phyloP scores from a whole-genome alignment of 92 coral and sea anemone genomes.

The Porites evermanni region DNA sequence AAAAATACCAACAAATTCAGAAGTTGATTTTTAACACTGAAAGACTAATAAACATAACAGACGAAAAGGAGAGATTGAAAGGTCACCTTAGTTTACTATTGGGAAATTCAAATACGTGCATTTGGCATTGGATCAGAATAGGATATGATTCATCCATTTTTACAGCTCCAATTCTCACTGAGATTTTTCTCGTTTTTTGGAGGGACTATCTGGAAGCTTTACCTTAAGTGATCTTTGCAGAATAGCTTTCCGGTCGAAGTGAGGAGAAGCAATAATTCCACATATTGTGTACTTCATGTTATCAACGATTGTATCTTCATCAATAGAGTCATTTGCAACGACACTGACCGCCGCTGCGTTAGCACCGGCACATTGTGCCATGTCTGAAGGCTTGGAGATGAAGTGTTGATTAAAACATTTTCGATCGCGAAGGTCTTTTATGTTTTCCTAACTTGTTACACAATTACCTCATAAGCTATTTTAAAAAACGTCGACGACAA shows the following conservation, averaged over 20 bases:
- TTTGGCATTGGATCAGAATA: too few species aligned
- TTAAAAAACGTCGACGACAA: background rate
- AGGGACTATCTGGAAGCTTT: background rate
- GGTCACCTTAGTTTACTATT: too few species aligned
- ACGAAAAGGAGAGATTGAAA: too few species aligned
- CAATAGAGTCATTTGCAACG: constrained; percentile 33
- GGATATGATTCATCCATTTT: too few species aligned
- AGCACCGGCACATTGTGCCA: background rate
- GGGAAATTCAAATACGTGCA: too few species aligned
- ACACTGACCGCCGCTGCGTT: background rate
- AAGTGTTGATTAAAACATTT: too few species aligned
- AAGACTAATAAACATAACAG: too few species aligned
- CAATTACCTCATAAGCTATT: constrained; percentile 15
- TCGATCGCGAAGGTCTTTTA: background rate
- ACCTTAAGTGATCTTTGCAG: constrained; percentile 55
- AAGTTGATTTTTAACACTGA: too few species aligned
- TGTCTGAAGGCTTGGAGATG: background rate
- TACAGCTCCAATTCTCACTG: background rate
- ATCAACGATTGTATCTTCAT: constrained; percentile 53
- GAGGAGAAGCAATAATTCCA: constrained; percentile 54
- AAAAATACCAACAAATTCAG: too few species aligned
- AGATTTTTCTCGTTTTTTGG: background rate
- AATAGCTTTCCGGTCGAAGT: constrained; percentile 45
- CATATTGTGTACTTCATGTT: constrained; percentile 42
- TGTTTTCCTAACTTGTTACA: background rate